These are phyloP conservation scores for Bursaphelenchus okinawaensis DNA, from an alignment of 2,888 invertebrate genomes.

Conservation along the genomic window DNA sequence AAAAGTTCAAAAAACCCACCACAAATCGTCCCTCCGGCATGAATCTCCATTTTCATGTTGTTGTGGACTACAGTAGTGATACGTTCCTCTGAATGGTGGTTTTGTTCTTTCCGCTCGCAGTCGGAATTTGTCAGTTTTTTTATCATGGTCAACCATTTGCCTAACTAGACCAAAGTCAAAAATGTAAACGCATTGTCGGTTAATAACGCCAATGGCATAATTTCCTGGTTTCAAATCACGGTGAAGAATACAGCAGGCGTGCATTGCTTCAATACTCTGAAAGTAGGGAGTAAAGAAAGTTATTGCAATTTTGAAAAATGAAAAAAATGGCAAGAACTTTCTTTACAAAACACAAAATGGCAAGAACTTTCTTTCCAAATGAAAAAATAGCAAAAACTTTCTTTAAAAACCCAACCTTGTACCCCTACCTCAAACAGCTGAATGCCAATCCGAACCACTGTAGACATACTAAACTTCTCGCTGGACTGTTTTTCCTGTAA, in stretches of 20 bases:
- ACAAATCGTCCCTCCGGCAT: slow-evolving; percentile 7
- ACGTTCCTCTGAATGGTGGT: slow-evolving; percentile 11
- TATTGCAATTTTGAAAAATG: neutral
- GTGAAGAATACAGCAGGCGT: neutral
- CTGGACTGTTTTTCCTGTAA: neutral
- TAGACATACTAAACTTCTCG: slow-evolving; percentile 1
- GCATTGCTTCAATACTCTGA: slow-evolving; percentile 8
- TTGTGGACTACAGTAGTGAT: slow-evolving; percentile 3
- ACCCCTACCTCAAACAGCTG: slow-evolving; percentile 7
- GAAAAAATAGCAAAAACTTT: neutral
- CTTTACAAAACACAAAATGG: no score
- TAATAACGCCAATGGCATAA: neutral
- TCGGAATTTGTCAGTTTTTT: neutral
- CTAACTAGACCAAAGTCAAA: slow-evolving; percentile 10
- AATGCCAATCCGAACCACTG: slow-evolving; percentile 4
- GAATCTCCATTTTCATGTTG: slow-evolving; percentile 3
- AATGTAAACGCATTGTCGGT: neutral
- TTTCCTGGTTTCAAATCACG: slow-evolving; percentile 7
- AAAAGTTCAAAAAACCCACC: neutral
- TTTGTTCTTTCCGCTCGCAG: neutral
- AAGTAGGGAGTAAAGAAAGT: neutral
- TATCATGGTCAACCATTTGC: neutral
- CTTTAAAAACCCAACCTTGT: no score
- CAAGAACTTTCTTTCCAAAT: no score
- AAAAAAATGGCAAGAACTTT: neutral